Percentiles rank a stretch among this genome's conserved stretches.
phyloP scores from a whole-genome alignment of 2,113 vertebrate species.

The Melanerpes formicivorus region DNA sequence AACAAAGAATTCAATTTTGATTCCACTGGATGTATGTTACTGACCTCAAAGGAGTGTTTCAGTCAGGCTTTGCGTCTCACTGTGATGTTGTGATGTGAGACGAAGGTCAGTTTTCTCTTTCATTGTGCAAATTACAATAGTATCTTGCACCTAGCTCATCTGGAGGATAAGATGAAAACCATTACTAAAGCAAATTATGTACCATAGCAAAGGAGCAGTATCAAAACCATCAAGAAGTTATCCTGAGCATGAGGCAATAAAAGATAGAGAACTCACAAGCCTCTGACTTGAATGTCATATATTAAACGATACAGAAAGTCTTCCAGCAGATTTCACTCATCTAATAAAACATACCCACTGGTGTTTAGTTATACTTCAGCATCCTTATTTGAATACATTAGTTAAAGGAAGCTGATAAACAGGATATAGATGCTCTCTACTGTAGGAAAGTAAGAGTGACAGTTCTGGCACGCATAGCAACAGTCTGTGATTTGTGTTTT shows the following conservation, averaged over 20 bases:
- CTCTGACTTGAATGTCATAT: neutral
- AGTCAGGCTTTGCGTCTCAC: neutral
- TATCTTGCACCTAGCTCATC: neutral
- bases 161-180: neutral
- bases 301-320: neutral
- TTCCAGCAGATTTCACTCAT: neutral
- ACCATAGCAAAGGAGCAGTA: neutral
- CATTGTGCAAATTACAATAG: neutral
- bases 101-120: neutral
- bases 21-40: neutral
- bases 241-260: neutral
- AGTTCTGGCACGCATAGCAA: neutral
- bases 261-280: neutral
- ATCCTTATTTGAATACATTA: neutral
- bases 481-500: neutral
- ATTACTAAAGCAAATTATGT: neutral
- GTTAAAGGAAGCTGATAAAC: neutral
- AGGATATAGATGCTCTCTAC: neutral
- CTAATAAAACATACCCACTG: neutral
- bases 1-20: neutral
- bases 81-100: neutral
- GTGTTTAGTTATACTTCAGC: neutral
- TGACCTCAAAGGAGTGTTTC: neutral
- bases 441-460: neutral
- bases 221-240: neutral